These are phyloP conservation scores for Ispidina picta DNA, from an alignment of 2,797 vertebrate genomes.

Conservation along the genomic window DNA sequence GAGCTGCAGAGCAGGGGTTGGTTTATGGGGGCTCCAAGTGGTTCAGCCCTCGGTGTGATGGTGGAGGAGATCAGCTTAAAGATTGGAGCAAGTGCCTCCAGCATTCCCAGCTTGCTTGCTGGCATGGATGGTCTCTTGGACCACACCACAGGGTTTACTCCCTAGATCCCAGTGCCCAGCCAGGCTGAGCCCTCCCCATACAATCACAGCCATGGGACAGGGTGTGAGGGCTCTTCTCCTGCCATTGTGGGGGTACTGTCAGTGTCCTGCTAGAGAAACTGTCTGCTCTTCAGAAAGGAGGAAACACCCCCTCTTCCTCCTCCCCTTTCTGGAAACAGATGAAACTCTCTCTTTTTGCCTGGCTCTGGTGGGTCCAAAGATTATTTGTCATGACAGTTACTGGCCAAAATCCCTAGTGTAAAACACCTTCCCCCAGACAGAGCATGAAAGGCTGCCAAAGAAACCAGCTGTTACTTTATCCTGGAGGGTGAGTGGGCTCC, in stretches of 20 bases:
- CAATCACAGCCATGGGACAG: background rate
- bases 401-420: background rate
- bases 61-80: background rate
- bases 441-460: background rate
- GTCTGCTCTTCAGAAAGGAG: background rate
- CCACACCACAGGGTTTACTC: background rate
- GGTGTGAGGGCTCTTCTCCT: background rate
- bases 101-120: background rate
- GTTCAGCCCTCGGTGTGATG: background rate
- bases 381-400: background rate
- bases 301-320: background rate
- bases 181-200: background rate
- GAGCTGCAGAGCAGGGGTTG: background rate
- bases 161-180: background rate
- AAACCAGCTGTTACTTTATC: background rate
- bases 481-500: accelerated
- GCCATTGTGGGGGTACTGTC: background rate
- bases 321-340: background rate
- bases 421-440: background rate
- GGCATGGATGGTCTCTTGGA: too few relatives aligned
- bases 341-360: background rate
- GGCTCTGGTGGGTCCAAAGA: background rate
- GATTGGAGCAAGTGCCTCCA: background rate
- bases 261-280: background rate
- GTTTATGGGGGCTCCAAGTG: background rate